These are phyloP conservation scores for Dasysyrphus albostriatus DNA, from an alignment of 2,888 invertebrate genomes.

Conservation along the genomic window DNA sequence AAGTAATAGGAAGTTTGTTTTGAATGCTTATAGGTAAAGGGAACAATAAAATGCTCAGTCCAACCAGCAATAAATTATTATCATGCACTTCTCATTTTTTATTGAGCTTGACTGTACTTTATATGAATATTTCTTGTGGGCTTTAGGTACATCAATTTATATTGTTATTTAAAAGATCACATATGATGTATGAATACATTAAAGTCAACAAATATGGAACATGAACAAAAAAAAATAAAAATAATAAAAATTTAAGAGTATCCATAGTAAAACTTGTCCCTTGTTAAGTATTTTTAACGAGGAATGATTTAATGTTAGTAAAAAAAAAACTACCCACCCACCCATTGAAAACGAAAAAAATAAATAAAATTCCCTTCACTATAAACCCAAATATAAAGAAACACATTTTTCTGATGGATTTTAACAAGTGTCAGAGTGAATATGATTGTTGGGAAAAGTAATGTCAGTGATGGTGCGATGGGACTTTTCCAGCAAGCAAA, in stretches of 20 bases:
- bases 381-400: background rate
- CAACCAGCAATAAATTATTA: too few relatives aligned
- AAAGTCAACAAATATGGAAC: background rate
- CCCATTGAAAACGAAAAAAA: slow-evolving; percentile 11
- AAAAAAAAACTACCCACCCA: background rate
- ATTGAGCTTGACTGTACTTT: too few relatives aligned
- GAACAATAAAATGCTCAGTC: too few relatives aligned
- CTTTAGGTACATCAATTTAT: too few relatives aligned
- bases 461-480: background rate
- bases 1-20: too few relatives aligned
- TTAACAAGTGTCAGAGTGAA: slow-evolving; percentile 49
- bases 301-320: background rate
- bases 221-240: too few relatives aligned
- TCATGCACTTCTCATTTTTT: too few relatives aligned
- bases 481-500: background rate
- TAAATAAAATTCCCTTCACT: slow-evolving; percentile 7
- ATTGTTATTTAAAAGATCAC: too few relatives aligned
- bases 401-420: slow-evolving; percentile 64
- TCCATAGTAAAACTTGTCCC: background rate
- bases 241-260: background rate
- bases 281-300: background rate
- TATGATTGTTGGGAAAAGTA: slow-evolving; percentile 25
- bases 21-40: too few relatives aligned
- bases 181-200: too few relatives aligned
- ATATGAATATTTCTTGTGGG: too few relatives aligned